Evolutionary conservation across 2,797 vertebrate genomes (phyloP), one percentile per base, ranked within the genome.

Genomic region (Artibeus jamaicensis): DNA sequence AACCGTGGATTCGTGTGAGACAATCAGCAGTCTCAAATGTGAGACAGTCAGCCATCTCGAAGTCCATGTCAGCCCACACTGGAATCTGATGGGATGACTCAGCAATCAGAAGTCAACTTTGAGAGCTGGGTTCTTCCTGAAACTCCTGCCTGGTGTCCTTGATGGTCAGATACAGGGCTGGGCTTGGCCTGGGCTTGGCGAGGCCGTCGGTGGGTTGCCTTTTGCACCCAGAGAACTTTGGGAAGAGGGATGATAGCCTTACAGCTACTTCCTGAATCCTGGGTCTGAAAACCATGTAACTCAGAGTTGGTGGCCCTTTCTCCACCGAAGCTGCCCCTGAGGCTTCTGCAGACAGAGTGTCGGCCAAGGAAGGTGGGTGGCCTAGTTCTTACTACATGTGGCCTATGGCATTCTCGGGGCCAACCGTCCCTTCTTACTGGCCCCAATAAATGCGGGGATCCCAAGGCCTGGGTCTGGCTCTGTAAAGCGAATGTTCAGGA

Each of bases 41-140:
- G 95, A 86, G 65, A 84, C 93, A 84, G 83, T 48, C 18, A 3
- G 32, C 68, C 12, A 0, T 70, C 95, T 85, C 78, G 48, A 24
- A 85, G 19, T 68, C 87, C 76, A 6, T 24, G 44, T 34, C 48
- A 86, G 83, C 73, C 71, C 48, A 42, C 21, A 0, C 32, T 65
- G 76, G 89, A 84, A 91, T 93, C 89, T 55, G 50, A 24, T 3
- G 16, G 9, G 15, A 71, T 96, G 96, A 97, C 3, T 97, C 96
- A 1, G 53, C 77, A 46, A 9, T 68, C n/a, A 15, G 53, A 88
- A 86, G 83, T 77, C 78, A 0, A n/a, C 77, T 73, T 34, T 57
- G 94, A 70, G 86, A 93, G 76, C 79, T 46, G 65, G 55, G 37
- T 71, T 93, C 85, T 97, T 95, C 86, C 92, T 0, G 21, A 78